phyloP scores from a whole-genome alignment of 2,888 invertebrate genomes.

The Darwinula stevensoni region DNA sequence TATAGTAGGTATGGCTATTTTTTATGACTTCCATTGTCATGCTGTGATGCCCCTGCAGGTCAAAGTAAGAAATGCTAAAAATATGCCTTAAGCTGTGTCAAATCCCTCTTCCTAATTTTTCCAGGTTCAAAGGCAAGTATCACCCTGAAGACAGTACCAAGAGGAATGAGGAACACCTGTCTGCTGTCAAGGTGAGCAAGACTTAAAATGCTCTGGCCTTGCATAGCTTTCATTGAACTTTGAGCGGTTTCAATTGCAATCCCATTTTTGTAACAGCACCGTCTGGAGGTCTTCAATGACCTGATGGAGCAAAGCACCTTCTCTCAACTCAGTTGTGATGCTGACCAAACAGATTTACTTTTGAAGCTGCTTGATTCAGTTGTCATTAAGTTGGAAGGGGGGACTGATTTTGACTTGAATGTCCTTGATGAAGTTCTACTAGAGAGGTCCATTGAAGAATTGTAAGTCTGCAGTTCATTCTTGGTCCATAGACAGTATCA shows the following conservation, averaged over 20 bases:
- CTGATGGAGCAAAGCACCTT: constrained; percentile 34
- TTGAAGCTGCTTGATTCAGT: constrained; percentile 75
- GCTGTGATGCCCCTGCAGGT: no score
- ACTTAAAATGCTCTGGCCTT: no score
- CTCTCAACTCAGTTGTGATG: constrained; percentile 49
- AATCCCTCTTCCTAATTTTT: no score
- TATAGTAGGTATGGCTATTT: no score
- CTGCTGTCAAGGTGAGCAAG: constrained; percentile 36
- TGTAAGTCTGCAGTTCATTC: no score
- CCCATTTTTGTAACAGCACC: constrained; percentile 26
- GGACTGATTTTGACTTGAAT: constrained; percentile 33
- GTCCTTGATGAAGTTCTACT: constrained; percentile 29
- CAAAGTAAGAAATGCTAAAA: no score
- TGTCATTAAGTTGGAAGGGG: constrained; percentile 81
- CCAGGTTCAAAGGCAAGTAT: constrained; percentile 99
- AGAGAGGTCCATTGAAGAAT: no score
- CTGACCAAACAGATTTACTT: constrained; percentile 39
- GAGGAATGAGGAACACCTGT: constrained; percentile 54
- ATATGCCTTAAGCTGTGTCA: no score
- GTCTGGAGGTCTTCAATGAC: constrained; percentile 64
- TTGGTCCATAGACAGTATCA: not conserved
- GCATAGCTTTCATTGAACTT: not conserved
- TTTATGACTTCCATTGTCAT: no score
- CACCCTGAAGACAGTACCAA: constrained; percentile 87
- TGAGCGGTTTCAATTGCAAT: not conserved